A percentile compares a stretch with the other conserved stretches of the same genome.
phyloP scores from a whole-genome alignment of 2,797 vertebrate genomes.

The Danio choprae region DNA sequence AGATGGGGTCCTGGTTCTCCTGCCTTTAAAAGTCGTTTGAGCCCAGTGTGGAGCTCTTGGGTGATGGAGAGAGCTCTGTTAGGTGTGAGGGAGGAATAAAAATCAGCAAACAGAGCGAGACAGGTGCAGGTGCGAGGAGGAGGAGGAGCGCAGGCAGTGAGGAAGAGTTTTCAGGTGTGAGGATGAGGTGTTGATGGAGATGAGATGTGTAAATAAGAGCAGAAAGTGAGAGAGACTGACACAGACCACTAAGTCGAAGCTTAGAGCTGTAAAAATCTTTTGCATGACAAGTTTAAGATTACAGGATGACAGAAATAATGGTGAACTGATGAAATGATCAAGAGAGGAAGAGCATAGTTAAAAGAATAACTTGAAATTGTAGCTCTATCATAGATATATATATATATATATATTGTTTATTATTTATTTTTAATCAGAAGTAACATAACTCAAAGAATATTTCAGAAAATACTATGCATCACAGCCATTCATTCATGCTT shows the following conservation, averaged over 20 bases:
- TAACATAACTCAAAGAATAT: too few species aligned
- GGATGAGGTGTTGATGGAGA: conserved; percentile 47
- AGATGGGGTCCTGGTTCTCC: conserved; percentile 8
- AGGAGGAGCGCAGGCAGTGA: conserved; percentile 31
- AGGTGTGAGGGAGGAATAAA: conserved; percentile 31
- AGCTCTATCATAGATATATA: too few species aligned
- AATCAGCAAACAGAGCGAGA: conserved; percentile 21
- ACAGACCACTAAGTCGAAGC: conserved; percentile 19
- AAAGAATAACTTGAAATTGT: too few species aligned
- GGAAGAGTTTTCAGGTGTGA: conserved; percentile 52
- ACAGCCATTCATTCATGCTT: too few species aligned
- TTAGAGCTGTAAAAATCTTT: conserved; percentile 20
- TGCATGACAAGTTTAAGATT: background rate
- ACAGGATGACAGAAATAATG: background rate
- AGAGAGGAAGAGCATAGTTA: too few species aligned
- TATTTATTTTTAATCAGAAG: too few species aligned
- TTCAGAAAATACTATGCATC: too few species aligned
- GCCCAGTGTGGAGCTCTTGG: conserved; percentile 29
- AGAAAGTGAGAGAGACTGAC: conserved; percentile 37
- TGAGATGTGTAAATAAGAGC: conserved; percentile 49
- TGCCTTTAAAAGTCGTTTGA: conserved; percentile 48
- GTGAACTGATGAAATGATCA: background rate
- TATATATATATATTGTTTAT: too few species aligned
- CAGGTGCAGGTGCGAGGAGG: conserved; percentile 39
- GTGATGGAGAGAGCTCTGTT: conserved; percentile 13